Evolutionary conservation across 2,113 vertebrate genomes (phyloP).

Genomic region (Lepus europaeus): DNA sequence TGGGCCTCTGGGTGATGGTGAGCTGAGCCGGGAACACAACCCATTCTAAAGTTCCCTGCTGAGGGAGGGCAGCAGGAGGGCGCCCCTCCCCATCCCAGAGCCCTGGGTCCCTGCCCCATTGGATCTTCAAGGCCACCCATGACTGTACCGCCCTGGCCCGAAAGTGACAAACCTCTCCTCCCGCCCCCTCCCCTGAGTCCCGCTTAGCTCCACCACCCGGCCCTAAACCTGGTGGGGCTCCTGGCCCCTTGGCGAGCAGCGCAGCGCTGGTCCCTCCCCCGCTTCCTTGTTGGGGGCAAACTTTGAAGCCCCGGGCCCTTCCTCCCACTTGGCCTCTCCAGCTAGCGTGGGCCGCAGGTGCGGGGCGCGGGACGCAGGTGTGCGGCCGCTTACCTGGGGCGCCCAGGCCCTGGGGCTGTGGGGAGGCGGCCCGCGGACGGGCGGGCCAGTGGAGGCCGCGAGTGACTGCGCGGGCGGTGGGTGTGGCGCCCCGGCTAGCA

Average conservation of each 20-base stretch:
- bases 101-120: neutral
- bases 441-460: constrained; percentile 83
- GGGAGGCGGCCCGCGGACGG: constrained; percentile 78
- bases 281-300: constrained; percentile 45
- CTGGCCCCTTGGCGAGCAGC: neutral
- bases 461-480: constrained; percentile 87
- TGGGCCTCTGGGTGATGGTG: neutral
- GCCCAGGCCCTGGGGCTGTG: constrained; percentile 77
- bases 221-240: neutral
- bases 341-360: constrained; percentile 45
- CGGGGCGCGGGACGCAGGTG: constrained; percentile 79
- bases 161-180: neutral
- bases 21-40: too few relatives aligned
- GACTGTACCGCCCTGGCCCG: neutral
- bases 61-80: neutral
- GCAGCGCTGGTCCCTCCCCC: neutral
- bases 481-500: constrained; percentile 93
- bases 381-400: constrained; percentile 81
- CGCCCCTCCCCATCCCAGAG: neutral
- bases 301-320: constrained; percentile 68
- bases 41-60: neutral
- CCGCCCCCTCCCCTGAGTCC: neutral
- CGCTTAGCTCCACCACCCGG: neutral
- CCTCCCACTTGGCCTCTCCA: neutral
- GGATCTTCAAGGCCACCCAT: neutral